Evolutionary conservation across 37 sponge, comb jelly and placozoan genomes (phyloP), one percentile per base, ranked within the genome.

Genomic region (Halichondria panicea): DNA sequence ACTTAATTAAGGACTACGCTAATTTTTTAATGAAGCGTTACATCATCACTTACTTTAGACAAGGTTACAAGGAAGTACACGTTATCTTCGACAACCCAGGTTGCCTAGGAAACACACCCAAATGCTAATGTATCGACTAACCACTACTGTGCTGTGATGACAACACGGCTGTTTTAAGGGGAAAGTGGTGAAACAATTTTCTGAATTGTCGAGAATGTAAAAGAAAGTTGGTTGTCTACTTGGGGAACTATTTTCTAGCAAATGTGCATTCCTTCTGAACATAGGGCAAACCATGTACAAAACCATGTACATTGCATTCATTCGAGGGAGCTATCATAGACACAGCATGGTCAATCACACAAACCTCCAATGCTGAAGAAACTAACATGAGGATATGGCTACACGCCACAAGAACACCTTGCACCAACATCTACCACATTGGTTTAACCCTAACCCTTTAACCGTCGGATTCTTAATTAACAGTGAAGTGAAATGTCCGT

Each of bases 121-220:
- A 72, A 35, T 33, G 67, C 54, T 13, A 48, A 40, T 1, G 24
- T 28, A 7, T 19, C 52, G 36, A 43, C 12, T 24, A 22, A 43
- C 44, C 78, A 66, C 45, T 44, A 36, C 5, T 66, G 67, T 46
- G 53, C 43, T 48, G 30, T 1, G 35, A 15, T n/a, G 15, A 31
- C 8, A 64, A 30, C 6, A 12, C 50, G 1, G 50, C n/a, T 1
- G 7, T 55, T 3, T 22, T 32, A 22, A 50, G 50, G 1, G 33
- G 19, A 1, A 77, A 33, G 34, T 65, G 78, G 67, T 15, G 66
- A 28, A 39, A 65, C 25, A 40, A 11, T 24, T 40, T 77, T 27
- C 67, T 77, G 2, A 66, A 63, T 64, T 77, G 78, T n/a, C 38
- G 75, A 58, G 2, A 74, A 4, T 74, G 60, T 43, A 74, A 74